Base-by-base conservation (phyloP, 2,888 invertebrate genomes). In the Shargacucullia verbasci region DNA sequence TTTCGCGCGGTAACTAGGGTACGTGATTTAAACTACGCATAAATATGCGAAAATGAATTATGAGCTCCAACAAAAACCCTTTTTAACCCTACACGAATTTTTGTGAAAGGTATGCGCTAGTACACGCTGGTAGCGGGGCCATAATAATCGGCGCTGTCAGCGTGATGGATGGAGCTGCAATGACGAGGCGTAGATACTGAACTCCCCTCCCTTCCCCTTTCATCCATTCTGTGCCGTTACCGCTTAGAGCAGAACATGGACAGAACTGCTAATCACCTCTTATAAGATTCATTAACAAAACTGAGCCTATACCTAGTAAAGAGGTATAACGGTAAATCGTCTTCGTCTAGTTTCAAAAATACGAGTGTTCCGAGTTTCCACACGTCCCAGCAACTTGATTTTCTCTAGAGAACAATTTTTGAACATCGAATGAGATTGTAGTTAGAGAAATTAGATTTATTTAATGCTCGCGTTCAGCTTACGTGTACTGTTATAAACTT, bases 121-220 rank as follows among this genome's bases (percentile, higher is more conserved):
- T 80, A 84, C 78, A 75, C 81, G 78, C 55, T 78, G 81, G 80
- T 80, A 76, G 80, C 79, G 70, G 76, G 67, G 80, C 84, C 87
- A 88, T 89, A 89, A 89, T 88, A 90, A 88, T 88, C 86, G 84
- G 67, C 60, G 85, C 82, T 88, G 92, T 88, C 91, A 86, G 81
- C 57, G 75, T 92, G 93, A 94, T 92, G 80, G 90, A 94, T 91
- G 85, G 76, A 70, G 68, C 62, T 63, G 70, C 78, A 79, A 85
- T 94, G 92, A 93, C 90, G 84, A 73, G 75, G 88, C 89, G 74
- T 72, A 80, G 73, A 75, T 78, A 78, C 80, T 76, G 81, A 79
- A 76, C 71, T 73, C 76, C 75, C 59, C 52, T 43, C 39, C 54
- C 41, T 49, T 35, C 69, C 76, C 79, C 74, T 68, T 70, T 67